Evolutionary conservation across 1,140 invertebrate species (phyloP).

Genomic region (Trinorchestia longiramus): DNA sequence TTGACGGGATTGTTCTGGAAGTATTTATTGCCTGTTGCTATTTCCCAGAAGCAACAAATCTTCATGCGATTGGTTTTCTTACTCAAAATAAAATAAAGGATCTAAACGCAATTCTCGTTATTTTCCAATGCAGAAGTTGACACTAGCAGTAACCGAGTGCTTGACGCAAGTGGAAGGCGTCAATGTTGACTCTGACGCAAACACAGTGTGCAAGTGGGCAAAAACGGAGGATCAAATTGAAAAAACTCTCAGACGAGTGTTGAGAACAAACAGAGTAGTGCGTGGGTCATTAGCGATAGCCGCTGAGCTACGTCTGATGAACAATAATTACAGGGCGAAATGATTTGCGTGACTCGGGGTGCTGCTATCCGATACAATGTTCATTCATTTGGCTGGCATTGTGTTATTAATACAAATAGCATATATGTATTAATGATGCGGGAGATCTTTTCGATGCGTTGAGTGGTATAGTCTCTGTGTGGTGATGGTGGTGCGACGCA

Average conservation of each 20-base stretch:
- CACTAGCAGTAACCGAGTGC: neutral
- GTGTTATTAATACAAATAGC: neutral
- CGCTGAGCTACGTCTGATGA: neutral
- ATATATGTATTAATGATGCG: neutral
- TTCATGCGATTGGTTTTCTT: neutral
- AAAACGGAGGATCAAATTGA: neutral
- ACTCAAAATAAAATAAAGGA: neutral
- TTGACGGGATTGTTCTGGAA: neutral
- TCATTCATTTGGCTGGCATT: neutral
- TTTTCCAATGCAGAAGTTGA: neutral
- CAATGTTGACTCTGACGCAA: neutral
- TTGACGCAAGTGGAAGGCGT: neutral
- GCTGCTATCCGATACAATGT: neutral
- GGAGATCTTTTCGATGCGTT: too few relatives aligned
- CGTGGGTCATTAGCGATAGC: neutral
- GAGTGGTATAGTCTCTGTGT: too few relatives aligned
- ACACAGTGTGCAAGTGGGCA: neutral
- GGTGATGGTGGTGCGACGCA: too few relatives aligned
- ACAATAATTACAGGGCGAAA: neutral
- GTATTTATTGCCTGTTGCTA: neutral
- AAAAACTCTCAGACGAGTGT: neutral
- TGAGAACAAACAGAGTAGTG: neutral
- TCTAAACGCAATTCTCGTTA: neutral
- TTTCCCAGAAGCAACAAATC: neutral
- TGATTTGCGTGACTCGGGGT: neutral